These are phyloP conservation scores for Pantherophis guttatus DNA, from an alignment of 2,113 vertebrate species.

Conservation along the genomic window DNA sequence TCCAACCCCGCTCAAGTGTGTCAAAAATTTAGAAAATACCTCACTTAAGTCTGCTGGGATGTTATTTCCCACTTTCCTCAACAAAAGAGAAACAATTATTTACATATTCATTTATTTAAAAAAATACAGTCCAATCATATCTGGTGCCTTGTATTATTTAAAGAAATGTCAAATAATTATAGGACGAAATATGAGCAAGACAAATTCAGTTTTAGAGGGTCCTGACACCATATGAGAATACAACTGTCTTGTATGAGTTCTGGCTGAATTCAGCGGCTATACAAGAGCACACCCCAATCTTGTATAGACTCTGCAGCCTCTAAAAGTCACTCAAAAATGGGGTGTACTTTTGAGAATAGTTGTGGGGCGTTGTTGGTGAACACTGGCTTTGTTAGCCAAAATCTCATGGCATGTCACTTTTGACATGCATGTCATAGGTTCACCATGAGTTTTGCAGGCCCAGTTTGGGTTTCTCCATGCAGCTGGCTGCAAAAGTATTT, in stretches of 20 bases:
- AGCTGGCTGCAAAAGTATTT: not conserved
- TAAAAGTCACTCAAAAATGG: not conserved
- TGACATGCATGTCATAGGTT: not conserved
- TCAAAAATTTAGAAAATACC: too few relatives aligned
- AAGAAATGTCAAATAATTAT: not conserved
- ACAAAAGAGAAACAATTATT: not conserved
- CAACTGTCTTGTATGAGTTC: not conserved
- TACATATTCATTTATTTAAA: not conserved
- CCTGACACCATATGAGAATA: not conserved
- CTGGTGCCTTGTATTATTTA: not conserved
- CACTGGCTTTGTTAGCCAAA: not conserved
- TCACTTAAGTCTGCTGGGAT: not conserved
- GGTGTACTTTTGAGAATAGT: not conserved
- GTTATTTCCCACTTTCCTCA: not conserved
- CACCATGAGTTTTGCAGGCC: not conserved
- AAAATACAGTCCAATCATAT: not conserved
- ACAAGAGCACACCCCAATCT: not conserved
- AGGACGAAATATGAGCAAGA: not conserved
- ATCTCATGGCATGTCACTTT: not conserved
- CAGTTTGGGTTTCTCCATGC: not conserved
- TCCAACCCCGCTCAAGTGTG: too few relatives aligned
- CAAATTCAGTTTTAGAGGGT: not conserved
- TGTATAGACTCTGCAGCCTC: not conserved
- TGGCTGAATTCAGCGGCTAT: not conserved
- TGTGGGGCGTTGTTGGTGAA: not conserved